These are phyloP conservation scores for Thymelicus sylvestris DNA, from an alignment of 2,888 invertebrate species.

Conservation along the genomic window DNA sequence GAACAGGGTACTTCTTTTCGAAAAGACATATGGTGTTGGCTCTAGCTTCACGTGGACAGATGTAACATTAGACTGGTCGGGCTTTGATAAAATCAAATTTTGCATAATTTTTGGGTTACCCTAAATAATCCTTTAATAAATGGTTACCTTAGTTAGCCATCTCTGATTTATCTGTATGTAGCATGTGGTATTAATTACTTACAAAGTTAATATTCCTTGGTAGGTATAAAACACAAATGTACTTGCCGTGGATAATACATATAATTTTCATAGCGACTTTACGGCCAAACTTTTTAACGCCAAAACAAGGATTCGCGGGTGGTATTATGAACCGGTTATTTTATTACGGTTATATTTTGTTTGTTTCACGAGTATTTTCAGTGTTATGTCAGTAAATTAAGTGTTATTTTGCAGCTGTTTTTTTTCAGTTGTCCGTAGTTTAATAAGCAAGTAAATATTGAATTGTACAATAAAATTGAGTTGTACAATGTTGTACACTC, in stretches of 20 bases:
- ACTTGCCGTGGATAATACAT: conserved; percentile 3
- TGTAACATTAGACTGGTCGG: too few species aligned
- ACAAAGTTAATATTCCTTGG: too few species aligned
- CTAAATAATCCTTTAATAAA: neutral
- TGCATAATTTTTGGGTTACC: too few species aligned
- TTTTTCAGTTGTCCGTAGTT: conserved; percentile 6
- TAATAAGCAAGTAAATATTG: neutral
- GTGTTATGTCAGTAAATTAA: conserved; percentile 14
- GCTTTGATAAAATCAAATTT: too few species aligned
- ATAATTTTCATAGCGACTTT: conserved; percentile 11
- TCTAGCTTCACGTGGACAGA: too few species aligned
- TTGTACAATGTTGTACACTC: too few species aligned
- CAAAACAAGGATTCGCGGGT: conserved; percentile 20
- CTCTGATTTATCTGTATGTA: too few species aligned
- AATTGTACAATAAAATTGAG: too few species aligned
- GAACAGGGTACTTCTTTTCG: too few species aligned
- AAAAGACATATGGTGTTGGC: too few species aligned
- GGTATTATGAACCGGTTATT: conserved; percentile 23
- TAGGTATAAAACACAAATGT: conserved; percentile 2
- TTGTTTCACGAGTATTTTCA: conserved; percentile 19
- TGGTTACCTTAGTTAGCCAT: neutral
- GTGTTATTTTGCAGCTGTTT: conserved; percentile 19
- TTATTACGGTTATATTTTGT: conserved; percentile 21
- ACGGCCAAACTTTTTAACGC: conserved; percentile 15
- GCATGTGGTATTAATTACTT: too few species aligned